Evolutionary conservation across 2,888 invertebrate genomes (phyloP), one percentile per base, ranked within the genome.

Genomic region (Lasioglossum zephyrum): DNA sequence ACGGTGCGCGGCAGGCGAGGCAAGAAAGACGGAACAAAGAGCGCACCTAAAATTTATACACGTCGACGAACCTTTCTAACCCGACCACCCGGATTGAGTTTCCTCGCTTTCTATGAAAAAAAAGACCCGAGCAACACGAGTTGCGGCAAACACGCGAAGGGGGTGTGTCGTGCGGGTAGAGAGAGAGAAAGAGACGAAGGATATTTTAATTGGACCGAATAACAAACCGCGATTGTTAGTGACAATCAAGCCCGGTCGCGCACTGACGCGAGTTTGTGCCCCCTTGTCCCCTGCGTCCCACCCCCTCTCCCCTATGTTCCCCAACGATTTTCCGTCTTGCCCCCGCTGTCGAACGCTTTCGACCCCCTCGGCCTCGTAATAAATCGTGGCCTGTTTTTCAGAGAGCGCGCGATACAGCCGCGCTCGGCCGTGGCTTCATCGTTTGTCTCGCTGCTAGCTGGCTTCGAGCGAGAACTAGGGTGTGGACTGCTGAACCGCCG

Each of bases 141-240:
- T 66, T 18, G 66, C 36, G 81, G 76, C 81, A 69, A 77, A 73
- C 53, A 39, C 13, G 73, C 36, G 22, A 69, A 60, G 74, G 69
- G 80, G 79, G 76, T 57, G 53, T 53, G 53, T 72, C n/a, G 36
- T 75, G 49, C 57, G 76, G 63, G 78, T 3, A 49, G 49, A 49
- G 8, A 53, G 53, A 53, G 53, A 9, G 18, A 69, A 47, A 72
- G 77, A 78, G 87, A 70, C 49, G 74, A 53, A 82, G 86, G 89
- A 90, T 87, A 84, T 91, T 91, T 91, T 91, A 91, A 91, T 91
- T 91, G 91, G 90, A 89, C 87, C 87, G 87, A 91, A 91, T 90
- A 90, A 91, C 91, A 90, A 91, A 89, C 89, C 86, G 85, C 73
- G 87, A 90, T 91, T 91, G 88, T 91, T 90, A 85, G 84, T 88